These are phyloP conservation scores for Catonia carolina DNA, from an alignment of 2,888 invertebrate species.

Conservation along the genomic window DNA sequence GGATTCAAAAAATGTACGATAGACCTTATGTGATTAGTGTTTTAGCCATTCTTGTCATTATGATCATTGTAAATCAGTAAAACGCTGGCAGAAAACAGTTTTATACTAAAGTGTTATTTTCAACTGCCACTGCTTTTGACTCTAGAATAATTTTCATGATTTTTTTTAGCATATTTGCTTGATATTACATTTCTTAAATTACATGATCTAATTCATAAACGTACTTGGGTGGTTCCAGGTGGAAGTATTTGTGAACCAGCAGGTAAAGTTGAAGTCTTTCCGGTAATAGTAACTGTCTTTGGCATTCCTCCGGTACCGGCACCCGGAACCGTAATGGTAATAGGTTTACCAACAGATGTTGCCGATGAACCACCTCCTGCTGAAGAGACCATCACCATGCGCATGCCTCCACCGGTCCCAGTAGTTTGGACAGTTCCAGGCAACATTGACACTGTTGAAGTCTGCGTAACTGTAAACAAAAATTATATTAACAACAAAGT, in stretches of 20 bases:
- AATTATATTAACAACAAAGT: too few relatives aligned
- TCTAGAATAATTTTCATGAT: too few relatives aligned
- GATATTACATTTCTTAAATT: too few relatives aligned
- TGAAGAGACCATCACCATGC: conserved; percentile 52
- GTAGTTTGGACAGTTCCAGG: conserved; percentile 18
- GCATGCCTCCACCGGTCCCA: conserved; percentile 24
- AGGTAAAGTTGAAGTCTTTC: conserved; percentile 42
- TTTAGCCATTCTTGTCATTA: too few relatives aligned
- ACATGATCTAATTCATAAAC: too few relatives aligned
- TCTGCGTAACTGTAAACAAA: conserved; percentile 18
- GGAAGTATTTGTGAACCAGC: conserved; percentile 5
- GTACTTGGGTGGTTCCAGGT: neutral
- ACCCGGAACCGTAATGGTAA: conserved; percentile 59
- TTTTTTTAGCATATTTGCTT: too few relatives aligned
- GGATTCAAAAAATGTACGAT: too few relatives aligned
- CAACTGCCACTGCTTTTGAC: too few relatives aligned
- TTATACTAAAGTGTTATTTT: too few relatives aligned
- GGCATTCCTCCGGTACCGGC: conserved; percentile 45
- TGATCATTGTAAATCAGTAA: too few relatives aligned
- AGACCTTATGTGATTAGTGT: too few relatives aligned
- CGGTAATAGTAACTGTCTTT: conserved; percentile 55
- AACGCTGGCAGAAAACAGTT: too few relatives aligned
- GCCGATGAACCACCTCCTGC: conserved; percentile 45
- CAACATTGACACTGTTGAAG: conserved; percentile 24
- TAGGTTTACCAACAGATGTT: conserved; percentile 55